Conservation (phyloP, 2,797 vertebrate genomes). For the Apodemus agrarius region DNA sequence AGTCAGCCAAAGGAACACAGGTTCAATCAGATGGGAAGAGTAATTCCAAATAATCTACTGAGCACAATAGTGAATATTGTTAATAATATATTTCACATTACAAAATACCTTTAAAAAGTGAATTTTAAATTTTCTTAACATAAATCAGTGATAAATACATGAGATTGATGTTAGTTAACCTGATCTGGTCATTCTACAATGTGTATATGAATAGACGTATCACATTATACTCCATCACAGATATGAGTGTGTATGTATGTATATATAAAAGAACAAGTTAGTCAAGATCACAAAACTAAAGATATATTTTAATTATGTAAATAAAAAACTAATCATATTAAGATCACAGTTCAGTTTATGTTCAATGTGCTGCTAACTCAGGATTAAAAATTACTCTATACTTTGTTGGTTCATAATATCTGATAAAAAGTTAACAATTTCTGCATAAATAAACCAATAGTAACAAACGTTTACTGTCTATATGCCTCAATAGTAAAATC, state of each 20-base stretch:
- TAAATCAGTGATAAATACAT: not conserved
- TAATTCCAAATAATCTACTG: not conserved
- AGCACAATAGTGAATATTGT: not conserved
- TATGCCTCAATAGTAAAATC: not conserved
- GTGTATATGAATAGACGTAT: not conserved
- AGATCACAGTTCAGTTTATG: not conserved
- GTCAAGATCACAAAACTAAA: slow-evolving; percentile 51
- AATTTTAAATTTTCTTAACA: slow-evolving; percentile 3
- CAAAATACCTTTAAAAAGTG: not conserved
- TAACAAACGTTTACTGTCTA: not conserved
- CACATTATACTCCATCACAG: not conserved
- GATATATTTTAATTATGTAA: slow-evolving; percentile 40
- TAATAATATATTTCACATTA: not conserved
- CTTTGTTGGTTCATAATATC: not conserved
- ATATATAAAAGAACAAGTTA: not conserved
- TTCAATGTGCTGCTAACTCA: slow-evolving; percentile 37
- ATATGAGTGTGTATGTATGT: not conserved
- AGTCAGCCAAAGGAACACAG: not conserved
- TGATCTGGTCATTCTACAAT: not conserved
- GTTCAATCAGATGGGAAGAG: not conserved
- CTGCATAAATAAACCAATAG: not conserved
- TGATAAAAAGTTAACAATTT: not conserved
- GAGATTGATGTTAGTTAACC: not conserved
- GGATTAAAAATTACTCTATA: slow-evolving; percentile 45
- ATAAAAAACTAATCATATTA: slow-evolving; percentile 32